These are phyloP conservation scores for Laupala kohalensis DNA, from an alignment of 1,140 invertebrate genomes.

Conservation along the genomic window DNA sequence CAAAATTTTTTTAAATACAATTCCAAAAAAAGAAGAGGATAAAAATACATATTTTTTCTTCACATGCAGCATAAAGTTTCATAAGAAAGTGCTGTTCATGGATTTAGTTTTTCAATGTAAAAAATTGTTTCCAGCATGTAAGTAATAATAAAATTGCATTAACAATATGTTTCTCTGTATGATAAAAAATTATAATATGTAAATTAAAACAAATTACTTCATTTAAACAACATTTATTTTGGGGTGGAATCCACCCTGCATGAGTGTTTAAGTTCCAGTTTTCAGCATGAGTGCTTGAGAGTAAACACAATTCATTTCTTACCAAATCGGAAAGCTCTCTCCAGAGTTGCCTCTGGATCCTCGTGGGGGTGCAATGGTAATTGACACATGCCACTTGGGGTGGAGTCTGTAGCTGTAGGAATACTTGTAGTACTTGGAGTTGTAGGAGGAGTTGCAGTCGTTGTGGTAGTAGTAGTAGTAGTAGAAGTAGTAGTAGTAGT, in stretches of 20 bases:
- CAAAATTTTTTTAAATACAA: too few species aligned
- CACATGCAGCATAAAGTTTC: too few species aligned
- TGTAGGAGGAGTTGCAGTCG: constrained; percentile 2
- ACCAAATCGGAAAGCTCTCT: constrained; percentile 36
- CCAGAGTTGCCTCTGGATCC: constrained; percentile 26
- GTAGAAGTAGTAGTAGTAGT: background rate
- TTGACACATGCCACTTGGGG: constrained; percentile 30
- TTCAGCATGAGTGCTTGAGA: too few species aligned
- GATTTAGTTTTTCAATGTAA: too few species aligned
- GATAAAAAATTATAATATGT: background rate
- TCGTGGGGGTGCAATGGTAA: constrained; percentile 29
- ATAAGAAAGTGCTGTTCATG: too few species aligned
- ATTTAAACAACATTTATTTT: too few species aligned
- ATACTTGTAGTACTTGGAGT: too few species aligned
- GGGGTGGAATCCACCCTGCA: too few species aligned
- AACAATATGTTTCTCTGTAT: background rate
- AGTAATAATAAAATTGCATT: too few species aligned
- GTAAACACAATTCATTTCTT: constrained; percentile 12
- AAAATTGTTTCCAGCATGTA: too few species aligned
- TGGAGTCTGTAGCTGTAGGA: constrained; percentile 16
- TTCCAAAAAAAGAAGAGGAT: too few species aligned
- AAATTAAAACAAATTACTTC: background rate
- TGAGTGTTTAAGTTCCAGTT: too few species aligned
- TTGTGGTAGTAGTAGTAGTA: background rate
- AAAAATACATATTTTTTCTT: background rate